Evolutionary conservation across 1,140 invertebrate genomes (phyloP).

Genomic region (Pachyrhynchus sulphureomaculatus): DNA sequence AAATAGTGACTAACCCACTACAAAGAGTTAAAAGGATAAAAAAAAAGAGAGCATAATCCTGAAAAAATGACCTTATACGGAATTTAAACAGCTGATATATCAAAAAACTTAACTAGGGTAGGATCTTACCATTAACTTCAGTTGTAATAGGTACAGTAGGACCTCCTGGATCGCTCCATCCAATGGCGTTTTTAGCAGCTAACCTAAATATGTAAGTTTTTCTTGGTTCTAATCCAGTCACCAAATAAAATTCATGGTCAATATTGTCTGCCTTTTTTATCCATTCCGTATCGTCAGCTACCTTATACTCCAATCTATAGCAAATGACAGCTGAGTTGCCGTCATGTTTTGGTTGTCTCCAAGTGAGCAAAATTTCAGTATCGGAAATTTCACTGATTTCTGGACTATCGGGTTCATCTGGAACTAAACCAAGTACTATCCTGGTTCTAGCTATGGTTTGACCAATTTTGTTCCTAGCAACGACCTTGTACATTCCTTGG

Average conservation of each 20-base stretch:
- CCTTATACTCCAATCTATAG: slow-evolving; percentile 81
- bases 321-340: slow-evolving; percentile 82
- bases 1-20: no score
- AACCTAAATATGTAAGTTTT: slow-evolving; percentile 87
- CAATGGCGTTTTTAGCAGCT: slow-evolving; percentile 86
- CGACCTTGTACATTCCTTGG: slow-evolving; percentile 92
- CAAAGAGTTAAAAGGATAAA: no score
- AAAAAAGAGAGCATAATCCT: no score
- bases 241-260: slow-evolving; percentile 89
- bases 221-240: slow-evolving; percentile 74
- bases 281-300: slow-evolving; percentile 79
- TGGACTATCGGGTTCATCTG: slow-evolving; percentile 84
- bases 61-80: no score
- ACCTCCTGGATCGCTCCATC: slow-evolving; percentile 85
- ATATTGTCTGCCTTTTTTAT: slow-evolving; percentile 83
- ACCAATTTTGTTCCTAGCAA: slow-evolving; percentile 83
- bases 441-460: slow-evolving; percentile 74
- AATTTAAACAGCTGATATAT: no score
- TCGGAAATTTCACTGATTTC: slow-evolving; percentile 80
- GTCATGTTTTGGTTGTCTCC: slow-evolving; percentile 71
- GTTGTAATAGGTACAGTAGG: slow-evolving; percentile 71
- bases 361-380: slow-evolving; percentile 82
- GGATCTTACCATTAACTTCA: slow-evolving; percentile 60
- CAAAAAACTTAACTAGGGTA: no score
- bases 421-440: slow-evolving; percentile 70